phyloP scores from a whole-genome alignment of 2,888 invertebrate species.

The Drosophila helvetica region DNA sequence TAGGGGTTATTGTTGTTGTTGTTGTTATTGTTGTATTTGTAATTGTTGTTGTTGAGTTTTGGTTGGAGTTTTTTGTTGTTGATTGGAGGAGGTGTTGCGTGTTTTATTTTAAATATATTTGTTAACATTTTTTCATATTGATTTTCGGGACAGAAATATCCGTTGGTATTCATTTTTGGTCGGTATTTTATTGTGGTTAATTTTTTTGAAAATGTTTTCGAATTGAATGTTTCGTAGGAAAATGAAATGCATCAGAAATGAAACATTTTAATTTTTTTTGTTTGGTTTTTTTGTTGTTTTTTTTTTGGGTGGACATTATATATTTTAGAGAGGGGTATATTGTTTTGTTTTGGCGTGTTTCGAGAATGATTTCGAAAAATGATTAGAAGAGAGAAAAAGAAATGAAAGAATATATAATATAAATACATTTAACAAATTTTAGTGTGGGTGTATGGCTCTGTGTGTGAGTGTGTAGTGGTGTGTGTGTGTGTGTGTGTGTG shows the following conservation, averaged over 20 bases:
- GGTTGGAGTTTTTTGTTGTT: conserved; percentile 55
- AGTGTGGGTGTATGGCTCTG: conserved; percentile 54
- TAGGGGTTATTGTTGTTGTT: conserved; percentile 42
- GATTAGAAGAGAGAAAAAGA: conserved; percentile 83
- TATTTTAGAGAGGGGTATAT: background rate
- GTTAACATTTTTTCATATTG: conserved; percentile 34
- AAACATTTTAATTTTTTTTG: conserved; percentile 46
- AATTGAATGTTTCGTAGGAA: conserved; percentile 59
- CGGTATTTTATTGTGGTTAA: conserved; percentile 29
- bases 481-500: conserved; percentile 9
- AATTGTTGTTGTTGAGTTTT: conserved; percentile 52
- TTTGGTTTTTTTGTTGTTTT: conserved; percentile 15
- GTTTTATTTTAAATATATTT: conserved; percentile 34
- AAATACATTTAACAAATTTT: conserved; percentile 82
- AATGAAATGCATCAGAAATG: conserved; percentile 76
- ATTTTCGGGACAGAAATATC: conserved; percentile 29
- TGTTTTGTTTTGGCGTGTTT: conserved; percentile 59
- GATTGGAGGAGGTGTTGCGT: conserved; percentile 38
- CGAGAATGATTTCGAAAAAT: conserved; percentile 77
- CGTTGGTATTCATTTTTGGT: conserved; percentile 42
- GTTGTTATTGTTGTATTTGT: conserved; percentile 51
- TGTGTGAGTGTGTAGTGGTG: conserved; percentile 10
- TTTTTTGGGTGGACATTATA: conserved; percentile 52
- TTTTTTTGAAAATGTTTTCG: conserved; percentile 54
- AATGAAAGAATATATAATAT: conserved; percentile 83